These are phyloP conservation scores for Laodelphax striatellus DNA, from an alignment of 1,140 invertebrate species.

Conservation along the genomic window DNA sequence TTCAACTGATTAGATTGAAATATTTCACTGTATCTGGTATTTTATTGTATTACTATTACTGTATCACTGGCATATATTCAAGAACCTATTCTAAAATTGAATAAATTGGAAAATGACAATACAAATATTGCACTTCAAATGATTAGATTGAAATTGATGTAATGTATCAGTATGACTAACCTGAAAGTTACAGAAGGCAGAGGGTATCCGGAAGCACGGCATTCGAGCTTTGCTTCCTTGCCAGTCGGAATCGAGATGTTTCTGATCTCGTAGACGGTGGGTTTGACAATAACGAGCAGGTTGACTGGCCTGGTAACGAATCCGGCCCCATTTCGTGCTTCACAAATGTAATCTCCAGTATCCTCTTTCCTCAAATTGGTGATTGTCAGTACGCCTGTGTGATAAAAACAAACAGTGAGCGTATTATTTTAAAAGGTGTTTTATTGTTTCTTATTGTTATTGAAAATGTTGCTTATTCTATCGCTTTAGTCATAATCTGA, in stretches of 20 bases:
- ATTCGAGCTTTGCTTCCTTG: slow-evolving; percentile 51
- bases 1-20: too few relatives aligned
- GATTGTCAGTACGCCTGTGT: slow-evolving; percentile 51
- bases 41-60: too few relatives aligned
- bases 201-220: slow-evolving; percentile 64
- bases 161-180: slow-evolving; percentile 29
- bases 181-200: slow-evolving; percentile 62
- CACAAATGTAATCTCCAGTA: slow-evolving; percentile 68
- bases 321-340: slow-evolving; percentile 70
- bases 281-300: slow-evolving; percentile 56
- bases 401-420: slow-evolving; percentile 12
- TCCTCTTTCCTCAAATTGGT: slow-evolving; percentile 64
- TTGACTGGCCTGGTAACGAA: slow-evolving; percentile 46
- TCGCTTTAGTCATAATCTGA: too few relatives aligned
- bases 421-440: too few relatives aligned
- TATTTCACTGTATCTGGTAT: too few relatives aligned
- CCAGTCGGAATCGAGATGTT: slow-evolving; percentile 57
- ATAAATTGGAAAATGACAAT: too few relatives aligned
- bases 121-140: too few relatives aligned
- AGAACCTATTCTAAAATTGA: too few relatives aligned
- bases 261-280: slow-evolving; percentile 61
- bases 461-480: too few relatives aligned
- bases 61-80: too few relatives aligned
- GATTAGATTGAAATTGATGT: too few relatives aligned
- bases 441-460: too few relatives aligned